Evolutionary conservation across 1,140 invertebrate species (phyloP).

Genomic region (Apis laboriosa): DNA sequence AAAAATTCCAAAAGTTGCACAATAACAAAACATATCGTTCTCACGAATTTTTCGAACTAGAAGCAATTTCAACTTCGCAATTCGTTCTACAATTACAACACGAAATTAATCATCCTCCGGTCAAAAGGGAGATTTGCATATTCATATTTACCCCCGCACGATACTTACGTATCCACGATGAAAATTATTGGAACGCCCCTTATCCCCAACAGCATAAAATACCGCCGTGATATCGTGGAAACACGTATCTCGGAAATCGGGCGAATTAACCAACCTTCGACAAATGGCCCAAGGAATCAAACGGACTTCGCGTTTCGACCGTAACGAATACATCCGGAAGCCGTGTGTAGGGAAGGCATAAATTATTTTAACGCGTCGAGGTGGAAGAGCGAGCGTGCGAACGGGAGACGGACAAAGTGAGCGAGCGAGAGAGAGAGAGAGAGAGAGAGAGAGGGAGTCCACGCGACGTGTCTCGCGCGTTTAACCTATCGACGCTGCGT

Average conservation of each 20-base stretch:
- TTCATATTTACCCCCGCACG: background rate
- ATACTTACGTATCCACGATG: background rate
- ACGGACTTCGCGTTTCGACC: background rate
- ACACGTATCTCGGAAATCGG: background rate
- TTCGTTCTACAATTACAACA: too few species aligned
- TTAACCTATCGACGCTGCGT: conserved; percentile 49
- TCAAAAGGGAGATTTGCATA: too few species aligned
- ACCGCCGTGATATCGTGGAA: background rate
- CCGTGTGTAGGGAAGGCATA: conserved; percentile 12
- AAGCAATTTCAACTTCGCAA: too few species aligned
- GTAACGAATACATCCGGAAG: conserved; percentile 16
- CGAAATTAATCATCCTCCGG: too few species aligned
- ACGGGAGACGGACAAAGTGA: background rate
- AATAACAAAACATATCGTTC: too few species aligned
- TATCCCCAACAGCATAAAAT: too few species aligned
- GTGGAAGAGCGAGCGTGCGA: conserved; percentile 22
- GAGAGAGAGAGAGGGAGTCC: conserved; percentile 27
- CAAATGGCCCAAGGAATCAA: background rate
- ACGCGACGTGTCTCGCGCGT: conserved; percentile 43
- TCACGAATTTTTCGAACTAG: too few species aligned
- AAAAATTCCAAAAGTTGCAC: too few species aligned
- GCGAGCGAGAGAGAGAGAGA: background rate
- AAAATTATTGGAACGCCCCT: background rate
- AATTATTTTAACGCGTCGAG: conserved; percentile 47
- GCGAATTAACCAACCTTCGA: conserved; percentile 1